Evolutionary conservation across 2,888 invertebrate species (phyloP).

Genomic region (Caprella mutica): DNA sequence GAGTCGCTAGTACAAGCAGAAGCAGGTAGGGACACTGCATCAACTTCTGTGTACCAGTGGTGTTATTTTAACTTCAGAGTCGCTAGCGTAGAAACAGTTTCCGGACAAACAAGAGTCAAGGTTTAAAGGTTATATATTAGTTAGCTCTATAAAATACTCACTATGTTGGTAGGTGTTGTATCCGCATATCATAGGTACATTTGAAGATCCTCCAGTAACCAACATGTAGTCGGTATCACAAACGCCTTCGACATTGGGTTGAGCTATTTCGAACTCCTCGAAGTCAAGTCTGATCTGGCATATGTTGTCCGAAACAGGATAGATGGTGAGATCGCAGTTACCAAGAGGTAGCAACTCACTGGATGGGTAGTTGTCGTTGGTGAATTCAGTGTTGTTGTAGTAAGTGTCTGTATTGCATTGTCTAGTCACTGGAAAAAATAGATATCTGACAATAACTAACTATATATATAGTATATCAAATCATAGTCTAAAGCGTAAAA

Average conservation of each 20-base stretch:
- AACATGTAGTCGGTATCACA: constrained; percentile 60
- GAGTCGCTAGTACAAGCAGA: too few relatives aligned
- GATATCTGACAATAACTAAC: too few relatives aligned
- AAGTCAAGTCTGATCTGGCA: constrained; percentile 72
- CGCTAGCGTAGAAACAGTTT: too few relatives aligned
- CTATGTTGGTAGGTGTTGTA: constrained; percentile 38
- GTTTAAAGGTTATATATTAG: too few relatives aligned
- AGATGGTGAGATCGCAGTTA: constrained; percentile 59
- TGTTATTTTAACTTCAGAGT: too few relatives aligned
- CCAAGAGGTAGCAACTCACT: too few relatives aligned
- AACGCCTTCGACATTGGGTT: constrained; percentile 59
- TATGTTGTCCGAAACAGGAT: constrained; percentile 54
- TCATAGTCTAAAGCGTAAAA: too few relatives aligned
- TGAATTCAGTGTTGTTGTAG: constrained; percentile 72
- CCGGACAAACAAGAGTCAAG: too few relatives aligned
- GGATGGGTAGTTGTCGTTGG: constrained; percentile 60
- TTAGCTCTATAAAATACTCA: constrained; percentile 34
- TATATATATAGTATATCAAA: too few relatives aligned
- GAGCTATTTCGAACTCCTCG: constrained; percentile 56
- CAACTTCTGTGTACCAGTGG: too few relatives aligned
- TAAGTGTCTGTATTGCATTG: constrained; percentile 57
- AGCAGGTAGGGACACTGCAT: too few relatives aligned
- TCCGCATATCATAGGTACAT: constrained; percentile 37
- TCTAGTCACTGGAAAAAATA: constrained; percentile 52
- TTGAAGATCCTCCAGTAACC: constrained; percentile 42